Base-by-base conservation (phyloP, 2,888 invertebrate genomes). In the Amblyteles armatorius region DNA sequence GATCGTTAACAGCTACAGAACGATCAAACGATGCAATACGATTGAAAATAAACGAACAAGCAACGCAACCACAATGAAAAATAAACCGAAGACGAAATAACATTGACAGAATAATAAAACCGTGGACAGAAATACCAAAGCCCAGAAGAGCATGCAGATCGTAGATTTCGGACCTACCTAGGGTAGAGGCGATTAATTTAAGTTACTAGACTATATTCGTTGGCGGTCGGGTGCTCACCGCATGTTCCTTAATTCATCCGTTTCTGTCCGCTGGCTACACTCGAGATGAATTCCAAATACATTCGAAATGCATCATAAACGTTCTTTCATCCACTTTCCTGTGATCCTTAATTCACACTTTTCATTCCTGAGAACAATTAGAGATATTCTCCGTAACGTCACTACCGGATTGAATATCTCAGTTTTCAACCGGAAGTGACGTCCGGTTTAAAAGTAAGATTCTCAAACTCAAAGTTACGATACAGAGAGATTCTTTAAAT, bases 131-230 rank as follows among this genome's bases (percentile, higher is more conserved):
- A 68, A 69, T 55, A 57, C 11, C 50, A 79, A 63, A 82, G 50
- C 71, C 52, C 74, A 79, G 63, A 65, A 26, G 60, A 50, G 65
- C 84, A 85, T 79, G 84, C 84, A 65, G 40, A 85, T 79, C 74
- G 82, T 71, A 82, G 69, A 85, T 57, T 76, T 76, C 50, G 7
- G 57, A 85, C 82, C 79, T 85, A 85, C 84, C 84, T 85, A 85
- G 22, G 36, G 26, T 26, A 50, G 48, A 79, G 74, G 71, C 50
- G 76, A 65, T 80, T 67, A 40, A 36, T 69, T 69, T 76, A 57
- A 63, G 29, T 63, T 63, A 48, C 44, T 48, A 13, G 44, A 4
- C 13, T 40, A 11, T 40, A 40, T 40, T 48, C 5, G 16, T 48
- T 48, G 16, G 44, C 16, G 16, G 3, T 48, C 44, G 16, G 2